Evolutionary conservation across 2,113 vertebrate genomes (phyloP).

Genomic region (Ptilonorhynchus violaceus): DNA sequence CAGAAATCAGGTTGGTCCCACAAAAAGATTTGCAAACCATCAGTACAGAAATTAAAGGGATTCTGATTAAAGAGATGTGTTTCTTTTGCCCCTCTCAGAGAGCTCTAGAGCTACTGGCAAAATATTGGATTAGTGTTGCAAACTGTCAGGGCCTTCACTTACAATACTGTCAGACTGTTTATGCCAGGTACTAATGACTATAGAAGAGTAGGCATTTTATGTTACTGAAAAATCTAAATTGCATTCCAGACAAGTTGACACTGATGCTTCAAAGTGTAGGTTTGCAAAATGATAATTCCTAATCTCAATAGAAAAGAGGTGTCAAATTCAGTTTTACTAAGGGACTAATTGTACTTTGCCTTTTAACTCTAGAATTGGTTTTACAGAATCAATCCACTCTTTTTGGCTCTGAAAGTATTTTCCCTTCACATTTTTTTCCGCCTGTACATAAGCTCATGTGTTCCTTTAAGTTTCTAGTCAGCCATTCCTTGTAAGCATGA

Average conservation of each 20-base stretch:
- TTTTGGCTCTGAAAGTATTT: background rate
- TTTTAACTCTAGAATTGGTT: slow-evolving; percentile 27
- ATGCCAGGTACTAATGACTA: slow-evolving; percentile 52
- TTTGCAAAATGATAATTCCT: slow-evolving; percentile 61
- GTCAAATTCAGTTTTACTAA: slow-evolving; percentile 61
- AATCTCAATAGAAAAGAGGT: slow-evolving; percentile 60
- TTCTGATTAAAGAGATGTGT: background rate
- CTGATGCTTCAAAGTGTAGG: slow-evolving; percentile 27
- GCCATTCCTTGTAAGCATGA: background rate
- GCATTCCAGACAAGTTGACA: slow-evolving; percentile 54
- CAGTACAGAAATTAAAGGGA: background rate
- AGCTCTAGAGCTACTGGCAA: background rate
- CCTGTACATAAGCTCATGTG: background rate
- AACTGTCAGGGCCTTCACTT: slow-evolving; percentile 12
- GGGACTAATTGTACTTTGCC: slow-evolving; percentile 45
- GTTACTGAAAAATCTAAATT: slow-evolving; percentile 56
- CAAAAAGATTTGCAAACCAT: background rate
- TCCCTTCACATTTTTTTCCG: background rate
- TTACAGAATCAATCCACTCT: background rate
- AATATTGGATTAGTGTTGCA: background rate
- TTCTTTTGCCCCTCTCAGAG: background rate
- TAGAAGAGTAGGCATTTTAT: slow-evolving; percentile 24
- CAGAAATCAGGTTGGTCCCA: background rate
- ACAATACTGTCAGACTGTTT: slow-evolving; percentile 39
- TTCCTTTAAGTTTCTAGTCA: background rate